These are phyloP conservation scores for Protosalanx chinensis DNA, from an alignment of 2,797 vertebrate species.

Conservation along the genomic window DNA sequence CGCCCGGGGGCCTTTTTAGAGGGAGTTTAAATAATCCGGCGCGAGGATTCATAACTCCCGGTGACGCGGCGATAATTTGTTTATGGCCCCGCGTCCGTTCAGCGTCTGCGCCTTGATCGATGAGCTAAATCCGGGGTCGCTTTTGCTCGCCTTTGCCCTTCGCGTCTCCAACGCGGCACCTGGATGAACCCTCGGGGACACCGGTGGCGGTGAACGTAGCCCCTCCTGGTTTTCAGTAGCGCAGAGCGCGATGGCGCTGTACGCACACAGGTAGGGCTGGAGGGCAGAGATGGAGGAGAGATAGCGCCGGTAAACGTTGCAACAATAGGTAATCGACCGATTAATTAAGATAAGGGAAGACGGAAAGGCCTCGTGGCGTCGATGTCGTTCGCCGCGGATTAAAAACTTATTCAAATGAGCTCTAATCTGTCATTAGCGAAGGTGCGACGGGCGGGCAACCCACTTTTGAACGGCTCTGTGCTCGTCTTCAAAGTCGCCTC, in stretches of 20 bases:
- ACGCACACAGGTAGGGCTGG: conserved; percentile 16
- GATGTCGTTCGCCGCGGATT: conserved; percentile 25
- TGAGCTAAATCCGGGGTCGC: conserved; percentile 52
- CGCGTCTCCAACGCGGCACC: neutral
- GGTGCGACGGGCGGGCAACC: too few species aligned
- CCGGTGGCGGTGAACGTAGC: too few species aligned
- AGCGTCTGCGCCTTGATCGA: conserved; percentile 58
- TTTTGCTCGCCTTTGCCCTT: conserved; percentile 36
- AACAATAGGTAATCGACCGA: conserved; percentile 48
- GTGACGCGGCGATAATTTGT: conserved; percentile 64
- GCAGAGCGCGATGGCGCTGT: neutral
- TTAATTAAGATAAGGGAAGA: conserved; percentile 54
- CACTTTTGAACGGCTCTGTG: neutral
- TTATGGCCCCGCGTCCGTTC: conserved; percentile 61
- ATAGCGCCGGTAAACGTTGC: conserved; percentile 40
- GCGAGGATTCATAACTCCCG: conserved; percentile 65
- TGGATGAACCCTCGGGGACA: conserved; percentile 10
- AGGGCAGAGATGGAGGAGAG: conserved; percentile 46
- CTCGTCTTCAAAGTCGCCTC: neutral
- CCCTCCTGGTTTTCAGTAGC: neutral
- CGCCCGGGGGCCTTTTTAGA: conserved; percentile 56
- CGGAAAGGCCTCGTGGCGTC: conserved; percentile 26
- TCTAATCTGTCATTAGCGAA: neutral
- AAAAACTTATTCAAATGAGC: conserved; percentile 8
- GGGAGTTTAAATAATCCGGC: conserved; percentile 62